These are phyloP conservation scores for Mesorhabditis sp. DNA, from an alignment of 2,888 invertebrate species.

Conservation along the genomic window DNA sequence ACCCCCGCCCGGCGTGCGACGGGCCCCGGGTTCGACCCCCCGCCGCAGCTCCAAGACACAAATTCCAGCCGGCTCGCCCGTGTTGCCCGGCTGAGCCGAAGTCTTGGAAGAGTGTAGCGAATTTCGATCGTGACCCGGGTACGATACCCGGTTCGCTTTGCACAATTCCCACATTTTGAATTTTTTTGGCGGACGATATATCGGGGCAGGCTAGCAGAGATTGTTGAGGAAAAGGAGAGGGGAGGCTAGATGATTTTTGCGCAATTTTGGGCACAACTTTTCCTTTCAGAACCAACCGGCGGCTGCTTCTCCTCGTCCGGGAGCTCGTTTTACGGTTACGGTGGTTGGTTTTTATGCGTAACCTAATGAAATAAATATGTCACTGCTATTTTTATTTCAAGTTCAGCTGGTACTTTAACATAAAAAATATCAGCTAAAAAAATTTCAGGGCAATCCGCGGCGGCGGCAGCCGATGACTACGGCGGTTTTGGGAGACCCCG, in stretches of 20 bases:
- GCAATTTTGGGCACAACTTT: neutral
- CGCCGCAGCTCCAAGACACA: neutral
- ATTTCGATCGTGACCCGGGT: constrained; percentile 5
- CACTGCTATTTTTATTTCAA: no score
- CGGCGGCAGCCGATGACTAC: no score
- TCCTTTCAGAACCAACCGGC: neutral
- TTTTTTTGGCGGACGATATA: neutral
- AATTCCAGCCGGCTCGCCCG: neutral
- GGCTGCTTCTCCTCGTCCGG: constrained; percentile 5
- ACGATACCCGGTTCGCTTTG: constrained; percentile 1
- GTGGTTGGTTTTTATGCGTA: neutral
- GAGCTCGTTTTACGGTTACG: neutral
- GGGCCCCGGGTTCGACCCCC: neutral
- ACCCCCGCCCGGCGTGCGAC: neutral
- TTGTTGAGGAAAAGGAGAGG: neutral
- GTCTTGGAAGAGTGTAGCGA: constrained; percentile 1
- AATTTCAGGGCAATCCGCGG: no score
- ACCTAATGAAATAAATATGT: no score
- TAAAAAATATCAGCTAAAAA: no score
- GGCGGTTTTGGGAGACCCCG: no score
- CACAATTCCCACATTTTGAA: neutral
- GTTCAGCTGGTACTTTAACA: no score
- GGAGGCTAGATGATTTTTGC: neutral
- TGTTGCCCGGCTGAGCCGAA: neutral
- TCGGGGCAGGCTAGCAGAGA: neutral